Evolutionary conservation across 2,113 vertebrate species (phyloP), one percentile per base, ranked within the genome.

Genomic region (Eurystomus gularis): DNA sequence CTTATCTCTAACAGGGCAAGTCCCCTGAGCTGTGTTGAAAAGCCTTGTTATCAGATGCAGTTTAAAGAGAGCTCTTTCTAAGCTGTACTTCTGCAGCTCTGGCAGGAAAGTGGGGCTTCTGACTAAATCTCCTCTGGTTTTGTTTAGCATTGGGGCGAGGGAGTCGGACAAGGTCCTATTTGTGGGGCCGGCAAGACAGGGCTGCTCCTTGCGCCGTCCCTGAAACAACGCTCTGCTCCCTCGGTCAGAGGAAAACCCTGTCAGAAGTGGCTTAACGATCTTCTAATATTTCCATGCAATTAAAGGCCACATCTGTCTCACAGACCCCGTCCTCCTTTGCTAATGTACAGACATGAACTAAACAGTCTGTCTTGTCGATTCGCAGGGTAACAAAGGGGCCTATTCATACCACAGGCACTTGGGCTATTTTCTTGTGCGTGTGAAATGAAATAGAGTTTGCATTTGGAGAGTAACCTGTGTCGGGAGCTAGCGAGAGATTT

Each of bases 261-360:
- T 98, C 97, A 98, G 70, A 97, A 98, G 95, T 72, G 94, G 96
- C 97, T 98, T 98, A 98, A 98, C 93, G 80, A 98, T 98, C 98
- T 97, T 98, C 98, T 98, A 98, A 98, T 98, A 98, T 98, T 98
- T 98, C 98, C 97, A 96, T 90, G 97, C 97, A 98, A 98, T 98
- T 98, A 98, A 98, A 98, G 97, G 95, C 97, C 98, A 98, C 98
- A 98, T 98, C 98, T 98, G 98, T 97, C 98, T 98, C 96, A 65
- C 98, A 98, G 98, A 97, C 98, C 97, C 95, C 64, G 94, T 97
- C 96, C 97, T 97, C 97, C 97, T 98, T 83, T 49, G 78, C 96
- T 89, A 68, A 95, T 82, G 95, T 95, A 97, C 98, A 98, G 98
- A 98, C 98, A 98, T 97, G 98, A 98, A 98, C 97, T 97, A 98